Evolutionary conservation across 2,888 invertebrate genomes (phyloP), one percentile per base, ranked within the genome.

Genomic region (Alsophila aescularia): DNA sequence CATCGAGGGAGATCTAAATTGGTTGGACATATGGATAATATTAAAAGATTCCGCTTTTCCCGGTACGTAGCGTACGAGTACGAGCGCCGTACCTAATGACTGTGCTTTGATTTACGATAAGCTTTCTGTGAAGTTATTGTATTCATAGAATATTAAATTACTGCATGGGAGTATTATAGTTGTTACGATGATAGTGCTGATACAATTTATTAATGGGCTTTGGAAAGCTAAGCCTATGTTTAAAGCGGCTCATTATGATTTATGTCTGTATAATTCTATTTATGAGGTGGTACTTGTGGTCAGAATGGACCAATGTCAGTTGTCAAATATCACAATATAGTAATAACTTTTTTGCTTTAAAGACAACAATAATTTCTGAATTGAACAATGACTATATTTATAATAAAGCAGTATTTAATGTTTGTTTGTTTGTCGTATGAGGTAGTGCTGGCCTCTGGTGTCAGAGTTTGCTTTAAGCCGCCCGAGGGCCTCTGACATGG

Each of bases 51-150:
- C 65, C 67, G 66, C 64, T 76, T 65, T 56, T 73, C 72, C 72
- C 74, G 66, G 73, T 66, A 63, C 63, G 67, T 69, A 67, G 68
- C 71, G 73, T 62, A 53, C 36, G 55, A 53, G 59, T 58, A 58
- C 73, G 69, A 70, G 69, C 58, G 53, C 62, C 62, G 69, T 69
- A 66, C 70, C 72, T 78, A 79, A 78, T 76, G 75, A 75, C 66
- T 62, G 64, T 69, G 69, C 72, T 81, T 72, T 81, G 78, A 77
- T 82, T 79, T 78, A 79, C 75, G 76, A 75, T 77, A 77, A 71
- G 66, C 71, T 75, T 66, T 72, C 60, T 63, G 61, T 71, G 66
- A 71, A 66, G 68, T 64, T 66, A 66, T 66, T 60, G 60, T 66
- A 64, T 59, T 52, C 53, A 58, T 65, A 44, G 62, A 66, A 63